These are phyloP conservation scores for Callyntrura guangdongensis DNA, from an alignment of 2,888 invertebrate genomes.

Conservation along the genomic window DNA sequence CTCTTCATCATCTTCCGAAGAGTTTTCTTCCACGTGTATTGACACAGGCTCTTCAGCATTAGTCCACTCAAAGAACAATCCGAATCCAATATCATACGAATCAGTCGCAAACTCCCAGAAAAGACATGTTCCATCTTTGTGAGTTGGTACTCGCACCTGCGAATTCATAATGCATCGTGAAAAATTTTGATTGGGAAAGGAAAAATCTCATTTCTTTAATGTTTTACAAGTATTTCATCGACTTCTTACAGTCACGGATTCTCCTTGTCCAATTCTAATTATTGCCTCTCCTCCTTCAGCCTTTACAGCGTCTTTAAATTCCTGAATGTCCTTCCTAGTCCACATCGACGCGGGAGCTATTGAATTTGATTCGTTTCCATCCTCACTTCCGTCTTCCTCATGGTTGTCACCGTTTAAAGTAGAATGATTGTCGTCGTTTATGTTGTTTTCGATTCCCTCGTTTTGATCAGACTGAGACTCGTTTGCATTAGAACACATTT, in stretches of 20 bases:
- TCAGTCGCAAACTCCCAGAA: slow-evolving; percentile 99
- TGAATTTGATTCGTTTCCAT: slow-evolving; percentile 82
- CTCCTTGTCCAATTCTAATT: slow-evolving; percentile 97
- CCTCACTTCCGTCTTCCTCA: slow-evolving; percentile 84
- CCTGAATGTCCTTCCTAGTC: slow-evolving; percentile 95
- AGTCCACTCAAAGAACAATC: slow-evolving; percentile 99
- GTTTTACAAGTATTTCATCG: too few species aligned
- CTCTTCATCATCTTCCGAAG: slow-evolving; percentile 94
- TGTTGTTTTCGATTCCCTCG: slow-evolving; percentile 16
- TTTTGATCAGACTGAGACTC: slow-evolving; percentile 25
- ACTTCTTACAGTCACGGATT: slow-evolving; percentile 94
- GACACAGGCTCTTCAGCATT: slow-evolving; percentile 95
- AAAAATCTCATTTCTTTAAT: too few species aligned
- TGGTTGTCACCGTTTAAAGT: slow-evolving; percentile 62
- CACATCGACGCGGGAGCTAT: slow-evolving; percentile 93
- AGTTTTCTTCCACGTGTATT: slow-evolving; percentile 95
- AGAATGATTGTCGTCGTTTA: slow-evolving; percentile 49
- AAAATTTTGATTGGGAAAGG: too few species aligned
- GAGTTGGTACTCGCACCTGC: slow-evolving; percentile 96
- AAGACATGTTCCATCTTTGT: slow-evolving; percentile 95
- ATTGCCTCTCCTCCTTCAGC: slow-evolving; percentile 94
- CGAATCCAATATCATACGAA: slow-evolving; percentile 98
- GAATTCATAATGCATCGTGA: too few species aligned
- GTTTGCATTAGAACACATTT: slow-evolving; percentile 68
- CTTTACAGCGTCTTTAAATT: slow-evolving; percentile 95